Evolutionary conservation across 2,888 invertebrate genomes (phyloP).

Genomic region (Drosophila prostipennis): DNA sequence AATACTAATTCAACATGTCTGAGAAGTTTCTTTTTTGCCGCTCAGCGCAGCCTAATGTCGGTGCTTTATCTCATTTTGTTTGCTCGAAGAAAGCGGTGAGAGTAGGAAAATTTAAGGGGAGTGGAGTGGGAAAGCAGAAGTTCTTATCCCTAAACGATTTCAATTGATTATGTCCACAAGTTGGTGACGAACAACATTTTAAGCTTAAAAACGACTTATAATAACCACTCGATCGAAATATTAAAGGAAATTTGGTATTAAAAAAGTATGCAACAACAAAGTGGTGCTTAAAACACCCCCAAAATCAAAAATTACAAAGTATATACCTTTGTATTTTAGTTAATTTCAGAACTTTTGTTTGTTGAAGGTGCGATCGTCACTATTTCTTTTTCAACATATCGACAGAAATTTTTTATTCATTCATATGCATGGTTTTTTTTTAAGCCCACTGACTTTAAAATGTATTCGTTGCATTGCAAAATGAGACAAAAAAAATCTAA

Average conservation of each 20-base stretch:
- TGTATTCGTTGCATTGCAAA: conserved; percentile 60
- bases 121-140: background rate
- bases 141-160: conserved; percentile 66
- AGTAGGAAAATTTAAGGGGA: background rate
- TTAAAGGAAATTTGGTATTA: too few relatives aligned
- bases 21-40: conserved; percentile 25
- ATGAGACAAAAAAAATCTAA: conserved; percentile 14
- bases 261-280: too few relatives aligned
- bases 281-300: too few relatives aligned
- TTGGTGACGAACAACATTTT: conserved; percentile 22
- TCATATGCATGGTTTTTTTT: background rate
- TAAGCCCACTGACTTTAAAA: conserved; percentile 52
- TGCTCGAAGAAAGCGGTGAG: background rate
- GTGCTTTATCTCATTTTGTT: conserved; percentile 4
- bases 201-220: too few relatives aligned
- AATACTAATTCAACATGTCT: conserved; percentile 37
- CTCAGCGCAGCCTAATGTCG: background rate
- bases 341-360: too few relatives aligned
- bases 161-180: conserved; percentile 70
- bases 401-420: too few relatives aligned
- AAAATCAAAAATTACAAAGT: too few relatives aligned
- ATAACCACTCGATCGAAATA: too few relatives aligned
- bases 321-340: too few relatives aligned
- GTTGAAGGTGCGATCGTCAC: too few relatives aligned
- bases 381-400: too few relatives aligned